Evolutionary conservation across 2,888 invertebrate species (phyloP), one percentile per base, ranked within the genome.

Genomic region (Oscheius sp.): DNA sequence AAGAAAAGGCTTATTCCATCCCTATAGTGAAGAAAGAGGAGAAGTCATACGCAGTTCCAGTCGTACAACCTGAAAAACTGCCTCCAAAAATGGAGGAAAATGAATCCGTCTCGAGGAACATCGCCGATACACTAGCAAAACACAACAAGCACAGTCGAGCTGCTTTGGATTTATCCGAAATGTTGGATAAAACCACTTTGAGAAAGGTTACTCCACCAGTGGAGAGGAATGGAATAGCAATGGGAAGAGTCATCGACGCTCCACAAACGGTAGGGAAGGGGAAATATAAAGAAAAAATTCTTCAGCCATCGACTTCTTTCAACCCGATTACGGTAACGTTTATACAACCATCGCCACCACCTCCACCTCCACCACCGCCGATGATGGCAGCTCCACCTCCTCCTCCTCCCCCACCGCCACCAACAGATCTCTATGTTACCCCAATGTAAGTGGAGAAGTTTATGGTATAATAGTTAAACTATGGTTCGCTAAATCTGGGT

Each of bases 131-230:
- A 9, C 30, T 62, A 3, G 47, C 33, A 12, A 62, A 62, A 12
- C 45, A 62, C 20, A 38, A 57, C 4, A 44, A 17, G 2, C 62
- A 47, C 5, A 26, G 17, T 41, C 41, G 59, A 26, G 44, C 59
- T 14, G 59, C 59, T 6, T 24, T 59, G 44, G 59, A 59, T 44
- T 44, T 59, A 1, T 59, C 59, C 8, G 28, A 14, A 8, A 59
- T 59, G 59, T 26, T 59, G 41, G 30, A 41, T 3, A 17, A 28
- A 30, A 8, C 54, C 9, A 28, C 30, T 14, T 41, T 65, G 24
- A 30, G 65, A 24, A 65, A 56, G 22, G 65, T 65, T 8, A 24
- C 44, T 5, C 65, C 65, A 0, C 65, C 65, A n/a, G 32, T 47
- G n/a, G 65, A 65, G 22, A 38, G 56, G 20, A 24, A 54, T 41